Evolutionary conservation across 2,888 invertebrate genomes (phyloP).

Genomic region (Rhagophthalmus giganteus): DNA sequence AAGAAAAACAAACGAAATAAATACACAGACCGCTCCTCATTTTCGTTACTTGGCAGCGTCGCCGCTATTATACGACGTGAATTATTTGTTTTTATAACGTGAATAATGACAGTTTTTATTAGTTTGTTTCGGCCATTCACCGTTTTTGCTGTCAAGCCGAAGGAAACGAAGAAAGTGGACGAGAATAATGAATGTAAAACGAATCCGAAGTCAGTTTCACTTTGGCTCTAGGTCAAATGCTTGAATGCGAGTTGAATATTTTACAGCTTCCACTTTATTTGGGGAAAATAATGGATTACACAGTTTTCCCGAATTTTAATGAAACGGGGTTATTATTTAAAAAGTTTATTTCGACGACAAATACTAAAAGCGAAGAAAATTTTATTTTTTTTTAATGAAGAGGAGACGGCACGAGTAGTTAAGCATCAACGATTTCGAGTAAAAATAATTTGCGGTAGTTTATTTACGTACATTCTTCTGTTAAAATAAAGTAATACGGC

Average conservation of each 20-base stretch:
- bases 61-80: conserved; percentile 32
- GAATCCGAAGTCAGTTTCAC: background rate
- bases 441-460: no score
- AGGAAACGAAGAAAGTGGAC: background rate
- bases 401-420: no score
- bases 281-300: background rate
- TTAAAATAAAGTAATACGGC: no score
- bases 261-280: background rate
- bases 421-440: no score
- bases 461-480: no score
- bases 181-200: background rate
- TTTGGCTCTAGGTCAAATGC: background rate
- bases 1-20: conserved; percentile 30
- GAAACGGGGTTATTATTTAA: no score
- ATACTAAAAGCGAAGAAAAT: no score
- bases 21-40: conserved; percentile 21
- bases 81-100: conserved; percentile 35
- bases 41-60: conserved; percentile 28
- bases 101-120: conserved; percentile 34
- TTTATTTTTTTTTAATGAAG: no score
- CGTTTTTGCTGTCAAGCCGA: conserved; percentile 15
- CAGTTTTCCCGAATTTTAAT: no score
- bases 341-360: no score
- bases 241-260: background rate
- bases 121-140: conserved; percentile 24